These are phyloP conservation scores for Cataglyphis rosenhaueri DNA, from an alignment of 2,888 invertebrate species.

Conservation along the genomic window DNA sequence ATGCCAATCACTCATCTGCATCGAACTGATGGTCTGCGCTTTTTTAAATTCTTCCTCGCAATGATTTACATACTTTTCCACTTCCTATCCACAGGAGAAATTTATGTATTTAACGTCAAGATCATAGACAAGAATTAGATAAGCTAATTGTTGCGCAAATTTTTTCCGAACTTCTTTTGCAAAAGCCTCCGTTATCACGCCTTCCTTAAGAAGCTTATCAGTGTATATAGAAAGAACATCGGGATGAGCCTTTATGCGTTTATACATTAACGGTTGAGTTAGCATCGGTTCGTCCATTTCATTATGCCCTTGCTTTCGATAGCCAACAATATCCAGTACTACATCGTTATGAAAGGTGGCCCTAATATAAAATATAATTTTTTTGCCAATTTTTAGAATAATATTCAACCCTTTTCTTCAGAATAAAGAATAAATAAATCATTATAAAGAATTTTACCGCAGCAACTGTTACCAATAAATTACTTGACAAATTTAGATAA, in stretches of 20 bases:
- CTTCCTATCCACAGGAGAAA: conserved; percentile 66
- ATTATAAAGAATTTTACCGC: background rate
- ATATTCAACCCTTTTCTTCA: background rate
- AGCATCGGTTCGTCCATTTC: conserved; percentile 98
- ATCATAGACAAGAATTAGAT: background rate
- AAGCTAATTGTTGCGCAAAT: background rate
- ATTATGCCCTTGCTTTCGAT: conserved; percentile 95
- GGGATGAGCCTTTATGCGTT: conserved; percentile 89
- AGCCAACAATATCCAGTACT: conserved; percentile 93
- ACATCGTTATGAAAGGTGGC: conserved; percentile 95
- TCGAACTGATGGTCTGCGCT: conserved; percentile 89
- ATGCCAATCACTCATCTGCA: conserved; percentile 91
- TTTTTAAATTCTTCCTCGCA: conserved; percentile 89
- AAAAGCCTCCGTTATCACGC: conserved; percentile 90
- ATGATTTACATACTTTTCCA: conserved; percentile 69
- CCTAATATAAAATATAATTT: conserved; percentile 83
- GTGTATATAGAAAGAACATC: conserved; percentile 91
- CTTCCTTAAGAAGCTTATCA: conserved; percentile 90
- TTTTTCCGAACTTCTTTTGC: conserved; percentile 86
- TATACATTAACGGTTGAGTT: conserved; percentile 98
- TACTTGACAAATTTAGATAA: background rate
- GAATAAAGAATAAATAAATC: background rate
- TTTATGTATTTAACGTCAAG: too few species aligned
- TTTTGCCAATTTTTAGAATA: background rate
- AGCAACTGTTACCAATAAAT: background rate